Percentiles rank a stretch among this genome's conserved stretches.
These are phyloP conservation scores for Ifrita kowaldi DNA, from an alignment of 2,113 vertebrate species.

Conservation along the genomic window DNA sequence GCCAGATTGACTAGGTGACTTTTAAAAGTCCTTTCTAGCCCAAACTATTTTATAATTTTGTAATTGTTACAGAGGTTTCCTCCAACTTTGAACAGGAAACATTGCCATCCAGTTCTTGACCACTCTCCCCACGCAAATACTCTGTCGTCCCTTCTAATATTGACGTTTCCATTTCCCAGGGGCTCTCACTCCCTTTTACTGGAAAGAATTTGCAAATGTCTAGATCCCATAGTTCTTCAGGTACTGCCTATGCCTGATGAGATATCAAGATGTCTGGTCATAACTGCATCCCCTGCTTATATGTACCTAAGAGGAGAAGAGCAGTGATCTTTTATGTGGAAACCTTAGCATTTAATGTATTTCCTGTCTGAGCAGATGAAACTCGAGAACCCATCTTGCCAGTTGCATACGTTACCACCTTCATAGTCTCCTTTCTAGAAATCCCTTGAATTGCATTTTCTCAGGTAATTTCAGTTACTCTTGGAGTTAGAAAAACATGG, in stretches of 20 bases:
- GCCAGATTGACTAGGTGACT: background rate
- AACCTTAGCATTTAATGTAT: rapidly evolving
- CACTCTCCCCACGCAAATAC: background rate
- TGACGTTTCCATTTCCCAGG: background rate
- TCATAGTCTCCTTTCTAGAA: background rate
- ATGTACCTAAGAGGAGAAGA: background rate
- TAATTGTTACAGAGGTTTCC: background rate
- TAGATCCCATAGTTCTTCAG: background rate
- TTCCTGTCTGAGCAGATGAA: background rate
- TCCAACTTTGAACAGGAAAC: background rate
- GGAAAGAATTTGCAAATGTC: background rate
- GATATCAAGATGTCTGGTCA: background rate
- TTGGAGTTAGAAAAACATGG: background rate
- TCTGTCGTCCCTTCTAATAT: background rate
- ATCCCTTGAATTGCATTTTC: background rate
- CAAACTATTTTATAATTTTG: background rate
- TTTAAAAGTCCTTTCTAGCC: background rate
- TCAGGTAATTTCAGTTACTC: background rate
- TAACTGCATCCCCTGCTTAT: background rate
- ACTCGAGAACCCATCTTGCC: background rate
- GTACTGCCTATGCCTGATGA: background rate
- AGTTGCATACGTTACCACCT: background rate
- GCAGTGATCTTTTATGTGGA: background rate
- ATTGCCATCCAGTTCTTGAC: background rate
- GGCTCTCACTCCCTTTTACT: background rate